Evolutionary conservation across 2,113 vertebrate species (phyloP).

Genomic region (Aldabrachelys gigantea): DNA sequence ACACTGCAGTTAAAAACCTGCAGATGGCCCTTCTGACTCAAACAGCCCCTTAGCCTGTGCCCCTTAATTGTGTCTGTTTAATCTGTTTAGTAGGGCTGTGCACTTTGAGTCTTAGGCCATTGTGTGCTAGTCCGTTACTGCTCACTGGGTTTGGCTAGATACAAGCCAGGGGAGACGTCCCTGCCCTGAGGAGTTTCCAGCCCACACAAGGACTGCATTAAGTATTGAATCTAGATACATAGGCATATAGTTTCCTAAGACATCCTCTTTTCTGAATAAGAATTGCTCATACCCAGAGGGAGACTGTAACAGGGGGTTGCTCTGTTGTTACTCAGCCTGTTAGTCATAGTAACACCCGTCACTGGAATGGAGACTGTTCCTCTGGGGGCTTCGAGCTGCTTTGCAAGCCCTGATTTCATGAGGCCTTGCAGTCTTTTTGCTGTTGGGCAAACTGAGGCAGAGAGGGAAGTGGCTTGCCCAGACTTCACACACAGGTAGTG

Average conservation of each 20-base stretch:
- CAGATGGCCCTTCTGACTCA: background rate
- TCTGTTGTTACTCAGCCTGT: background rate
- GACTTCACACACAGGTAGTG: background rate
- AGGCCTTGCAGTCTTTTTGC: background rate
- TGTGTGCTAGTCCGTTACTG: background rate
- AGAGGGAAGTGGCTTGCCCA: background rate
- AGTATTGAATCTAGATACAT: background rate
- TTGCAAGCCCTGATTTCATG: background rate
- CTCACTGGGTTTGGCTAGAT: background rate
- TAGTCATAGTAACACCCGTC: background rate
- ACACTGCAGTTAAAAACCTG: background rate
- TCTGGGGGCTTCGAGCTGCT: rapidly evolving
- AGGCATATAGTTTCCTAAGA: background rate
- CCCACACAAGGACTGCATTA: background rate
- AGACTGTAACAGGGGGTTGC: background rate
- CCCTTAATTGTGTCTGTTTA: too few relatives aligned
- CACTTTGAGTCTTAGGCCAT: background rate
- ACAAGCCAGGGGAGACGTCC: background rate
- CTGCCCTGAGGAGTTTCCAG: background rate
- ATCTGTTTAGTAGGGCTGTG: background rate
- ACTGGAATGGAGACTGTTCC: background rate
- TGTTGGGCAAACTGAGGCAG: background rate
- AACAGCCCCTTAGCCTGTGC: too few relatives aligned
- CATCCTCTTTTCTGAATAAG: background rate
- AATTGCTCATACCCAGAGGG: background rate